Base-by-base conservation (phyloP, 2,113 vertebrate species). In the Nothobranchius furzeri region DNA sequence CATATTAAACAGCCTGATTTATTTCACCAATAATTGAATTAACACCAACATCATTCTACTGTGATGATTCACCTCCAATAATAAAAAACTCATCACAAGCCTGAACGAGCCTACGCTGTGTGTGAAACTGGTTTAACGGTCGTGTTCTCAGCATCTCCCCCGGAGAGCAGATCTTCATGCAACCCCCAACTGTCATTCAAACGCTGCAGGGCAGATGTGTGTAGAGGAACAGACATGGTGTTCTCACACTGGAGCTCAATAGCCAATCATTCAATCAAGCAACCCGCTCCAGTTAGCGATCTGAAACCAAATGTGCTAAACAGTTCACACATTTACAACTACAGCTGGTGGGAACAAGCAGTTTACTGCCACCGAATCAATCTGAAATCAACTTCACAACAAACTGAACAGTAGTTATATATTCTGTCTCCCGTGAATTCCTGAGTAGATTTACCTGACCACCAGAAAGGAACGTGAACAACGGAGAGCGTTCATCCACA, bases 121-220 rank as follows among this genome's bases (percentile, higher is more conserved):
- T 50, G 63, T 61, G 5, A 58, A 75, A 75, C 62, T 30, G 57
- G 58, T 78, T 78, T 57, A 64, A 50, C 59, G 2, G 37, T 61
- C 57, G 56, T 40, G 40, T 64, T 71, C 46, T 52, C 52, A 43
- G 40, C 64, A 9, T 7, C 15, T 10, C 43, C 43, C 43, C 43
- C 43, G 43, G 9, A 45, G 43, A 68, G 37, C 10, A 47, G 43
- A 68, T 45, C 40, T 59, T 59, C 63, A 67, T 65, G 49, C 64
- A 58, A 60, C 51, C 73, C 65, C 50, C 43, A 17, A 1, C 12
- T 6, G 55, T 60, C 58, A 73, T 70, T 76, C 76, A 79, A 61
- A 85, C 86, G 80, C 64, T 50, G 64, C 53, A 60, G 47, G 68
- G 68, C 37, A 69, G 50, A 82, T 71, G 79, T 66, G 30, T 67